These are phyloP conservation scores for Ceyx melanurus DNA, from an alignment of 2,113 vertebrate species.

Conservation along the genomic window DNA sequence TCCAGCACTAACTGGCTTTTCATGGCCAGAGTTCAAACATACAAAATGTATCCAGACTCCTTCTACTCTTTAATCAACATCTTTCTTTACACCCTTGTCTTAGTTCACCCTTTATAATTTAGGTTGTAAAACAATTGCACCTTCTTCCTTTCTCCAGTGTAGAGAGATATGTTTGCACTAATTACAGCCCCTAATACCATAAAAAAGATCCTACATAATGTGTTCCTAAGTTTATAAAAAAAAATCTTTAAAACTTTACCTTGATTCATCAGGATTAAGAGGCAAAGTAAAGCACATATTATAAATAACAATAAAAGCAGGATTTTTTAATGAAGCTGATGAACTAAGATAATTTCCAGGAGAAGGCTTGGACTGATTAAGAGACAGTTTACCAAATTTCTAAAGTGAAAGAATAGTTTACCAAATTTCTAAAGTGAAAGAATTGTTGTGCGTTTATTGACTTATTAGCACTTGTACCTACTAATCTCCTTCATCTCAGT, in stretches of 20 bases:
- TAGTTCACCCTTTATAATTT: conserved; percentile 27
- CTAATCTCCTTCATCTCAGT: not conserved
- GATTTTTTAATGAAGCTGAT: not conserved
- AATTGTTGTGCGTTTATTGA: not conserved
- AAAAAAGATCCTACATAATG: not conserved
- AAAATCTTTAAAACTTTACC: not conserved
- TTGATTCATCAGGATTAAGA: not conserved
- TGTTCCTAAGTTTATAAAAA: not conserved
- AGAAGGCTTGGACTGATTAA: not conserved
- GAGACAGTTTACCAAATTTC: not conserved
- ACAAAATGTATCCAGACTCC: not conserved
- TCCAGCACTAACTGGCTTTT: not conserved
- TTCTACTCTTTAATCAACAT: conserved; percentile 47
- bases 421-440: not conserved
- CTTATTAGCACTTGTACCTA: not conserved
- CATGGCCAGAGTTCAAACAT: conserved; percentile 13
- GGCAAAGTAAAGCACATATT: not conserved
- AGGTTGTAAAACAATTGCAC: not conserved
- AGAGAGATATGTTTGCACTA: not conserved
- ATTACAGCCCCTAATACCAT: conserved; percentile 6
- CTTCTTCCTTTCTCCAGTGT: not conserved
- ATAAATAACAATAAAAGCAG: not conserved
- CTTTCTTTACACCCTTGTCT: not conserved
- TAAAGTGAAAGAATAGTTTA: not conserved
- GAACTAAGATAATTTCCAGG: not conserved